These are phyloP conservation scores for Dilophus febrilis DNA, from an alignment of 2,888 invertebrate species.

Conservation along the genomic window DNA sequence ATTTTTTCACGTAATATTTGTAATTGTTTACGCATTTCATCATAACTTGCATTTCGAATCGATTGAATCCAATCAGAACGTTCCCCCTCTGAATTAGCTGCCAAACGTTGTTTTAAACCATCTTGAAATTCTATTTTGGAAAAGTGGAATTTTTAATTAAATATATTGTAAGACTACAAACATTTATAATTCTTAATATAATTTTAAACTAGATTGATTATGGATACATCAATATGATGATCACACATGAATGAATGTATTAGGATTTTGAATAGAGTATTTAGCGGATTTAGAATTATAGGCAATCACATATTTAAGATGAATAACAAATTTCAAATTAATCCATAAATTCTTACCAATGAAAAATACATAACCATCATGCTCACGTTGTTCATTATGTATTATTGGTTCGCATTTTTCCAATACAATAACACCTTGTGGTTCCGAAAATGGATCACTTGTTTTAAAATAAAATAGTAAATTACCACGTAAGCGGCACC, in stretches of 20 bases:
- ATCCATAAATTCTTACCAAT: constrained; percentile 40
- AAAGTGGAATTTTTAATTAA: neutral
- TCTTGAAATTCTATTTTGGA: constrained; percentile 56
- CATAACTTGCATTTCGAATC: constrained; percentile 69
- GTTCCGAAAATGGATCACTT: constrained; percentile 74
- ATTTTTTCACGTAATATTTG: constrained; percentile 38
- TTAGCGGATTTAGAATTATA: too few species aligned
- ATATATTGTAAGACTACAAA: too few species aligned
- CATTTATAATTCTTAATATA: too few species aligned
- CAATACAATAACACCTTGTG: constrained; percentile 71
- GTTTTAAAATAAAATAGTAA: constrained; percentile 85
- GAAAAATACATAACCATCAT: constrained; percentile 63
- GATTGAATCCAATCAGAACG: constrained; percentile 73
- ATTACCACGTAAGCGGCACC: constrained; percentile 86
- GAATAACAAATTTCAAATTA: constrained; percentile 4
- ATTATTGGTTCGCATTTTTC: constrained; percentile 71
- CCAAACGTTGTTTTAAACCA: constrained; percentile 63
- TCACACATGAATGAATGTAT: too few species aligned
- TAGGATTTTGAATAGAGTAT: too few species aligned
- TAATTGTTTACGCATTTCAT: constrained; percentile 60
- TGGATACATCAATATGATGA: too few species aligned
- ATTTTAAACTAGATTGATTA: too few species aligned
- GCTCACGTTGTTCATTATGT: constrained; percentile 36
- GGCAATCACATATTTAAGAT: constrained; percentile 5
- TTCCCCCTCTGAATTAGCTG: constrained; percentile 62